Conservation (phyloP, 1,140 invertebrate species). For the Drosophila littoralis region DNA sequence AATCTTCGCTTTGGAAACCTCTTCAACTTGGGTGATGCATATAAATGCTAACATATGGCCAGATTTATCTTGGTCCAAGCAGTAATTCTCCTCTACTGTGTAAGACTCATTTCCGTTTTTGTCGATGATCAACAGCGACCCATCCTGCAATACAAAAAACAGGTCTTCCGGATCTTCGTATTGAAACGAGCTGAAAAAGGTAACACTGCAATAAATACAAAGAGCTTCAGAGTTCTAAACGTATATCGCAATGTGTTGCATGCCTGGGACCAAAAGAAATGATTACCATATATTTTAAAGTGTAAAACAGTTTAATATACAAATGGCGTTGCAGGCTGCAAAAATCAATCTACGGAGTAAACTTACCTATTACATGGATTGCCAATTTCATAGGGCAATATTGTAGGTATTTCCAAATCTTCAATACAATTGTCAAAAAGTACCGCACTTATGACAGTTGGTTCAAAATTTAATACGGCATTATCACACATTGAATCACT, state of each 20-base stretch:
- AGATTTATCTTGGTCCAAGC: constrained; percentile 76
- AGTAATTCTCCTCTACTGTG: constrained; percentile 70
- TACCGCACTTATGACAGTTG: constrained; percentile 66
- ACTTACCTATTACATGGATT: constrained; percentile 81
- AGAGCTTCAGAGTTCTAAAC: constrained; percentile 31
- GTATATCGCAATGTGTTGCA: constrained; percentile 8
- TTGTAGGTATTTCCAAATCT: constrained; percentile 63
- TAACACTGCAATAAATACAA: constrained; percentile 50
- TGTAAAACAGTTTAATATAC: no score
- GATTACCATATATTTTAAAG: no score
- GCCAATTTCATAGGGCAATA: constrained; percentile 67
- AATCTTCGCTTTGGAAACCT: constrained; percentile 52
- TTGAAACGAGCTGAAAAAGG: constrained; percentile 69
- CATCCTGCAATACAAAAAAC: constrained; percentile 76
- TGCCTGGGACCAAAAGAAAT: neutral
- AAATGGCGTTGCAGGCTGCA: no score
- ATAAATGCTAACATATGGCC: constrained; percentile 72
- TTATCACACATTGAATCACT: constrained; percentile 70
- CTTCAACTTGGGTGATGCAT: constrained; percentile 74
- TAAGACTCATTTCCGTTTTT: constrained; percentile 71
- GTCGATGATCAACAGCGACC: constrained; percentile 73
- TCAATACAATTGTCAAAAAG: constrained; percentile 82
- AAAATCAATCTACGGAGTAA: neutral
- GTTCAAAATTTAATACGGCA: constrained; percentile 57
- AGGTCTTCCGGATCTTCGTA: constrained; percentile 70